A percentile compares a stretch with the other conserved stretches of the same genome.
These are phyloP conservation scores for Pogonophryne albipinna DNA, from an alignment of 2,797 vertebrate genomes.

Conservation along the genomic window DNA sequence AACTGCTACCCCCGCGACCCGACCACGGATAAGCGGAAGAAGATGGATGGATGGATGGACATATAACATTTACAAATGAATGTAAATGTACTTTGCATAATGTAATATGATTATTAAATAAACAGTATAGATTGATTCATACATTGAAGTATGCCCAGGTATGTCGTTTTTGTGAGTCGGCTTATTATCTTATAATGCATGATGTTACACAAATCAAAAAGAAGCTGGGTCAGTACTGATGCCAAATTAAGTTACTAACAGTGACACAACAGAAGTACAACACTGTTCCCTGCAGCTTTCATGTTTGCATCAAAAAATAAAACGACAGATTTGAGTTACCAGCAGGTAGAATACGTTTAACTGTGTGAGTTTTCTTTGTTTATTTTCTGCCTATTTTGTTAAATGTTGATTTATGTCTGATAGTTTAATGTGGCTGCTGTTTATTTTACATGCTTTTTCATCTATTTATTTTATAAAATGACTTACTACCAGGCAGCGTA, in stretches of 20 bases:
- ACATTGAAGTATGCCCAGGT: too few relatives aligned
- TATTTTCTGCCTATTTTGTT: background rate
- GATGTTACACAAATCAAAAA: slow-evolving; percentile 5
- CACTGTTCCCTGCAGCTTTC: background rate
- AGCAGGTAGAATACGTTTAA: too few relatives aligned
- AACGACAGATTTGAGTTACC: background rate
- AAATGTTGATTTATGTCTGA: background rate
- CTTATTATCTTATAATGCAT: background rate
- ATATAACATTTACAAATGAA: background rate
- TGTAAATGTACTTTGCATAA: background rate
- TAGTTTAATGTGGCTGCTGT: background rate
- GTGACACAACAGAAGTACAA: slow-evolving; percentile 2
- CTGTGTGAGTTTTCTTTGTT: background rate
- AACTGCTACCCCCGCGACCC: too few relatives aligned
- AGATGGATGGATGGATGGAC: too few relatives aligned
- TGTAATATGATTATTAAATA: background rate
- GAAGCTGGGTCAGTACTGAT: background rate
- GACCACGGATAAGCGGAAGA: too few relatives aligned
- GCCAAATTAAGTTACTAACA: background rate
- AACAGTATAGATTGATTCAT: too few relatives aligned
- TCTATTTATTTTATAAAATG: background rate
- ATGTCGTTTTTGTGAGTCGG: background rate
- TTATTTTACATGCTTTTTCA: background rate
- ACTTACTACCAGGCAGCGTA: background rate
- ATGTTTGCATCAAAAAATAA: background rate